Base-by-base conservation (phyloP, 2,888 invertebrate genomes). In the Papilio elwesi region DNA sequence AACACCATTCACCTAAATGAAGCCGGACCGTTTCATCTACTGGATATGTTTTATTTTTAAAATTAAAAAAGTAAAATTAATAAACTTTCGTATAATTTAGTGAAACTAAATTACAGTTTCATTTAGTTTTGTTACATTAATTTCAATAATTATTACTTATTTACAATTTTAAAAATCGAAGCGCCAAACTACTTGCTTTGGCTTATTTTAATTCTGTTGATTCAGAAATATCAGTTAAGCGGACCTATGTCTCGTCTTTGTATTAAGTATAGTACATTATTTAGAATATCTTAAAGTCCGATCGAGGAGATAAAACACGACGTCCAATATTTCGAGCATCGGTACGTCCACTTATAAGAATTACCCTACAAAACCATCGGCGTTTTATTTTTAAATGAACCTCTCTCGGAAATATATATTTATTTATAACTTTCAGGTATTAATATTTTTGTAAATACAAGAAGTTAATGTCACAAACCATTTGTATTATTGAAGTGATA, bases 231-330 rank as follows among this genome's bases (percentile, higher is more conserved):
- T 43, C 9, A 43, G 43, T 4, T 9, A 43, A 9, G 43, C 6
- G 8, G 8, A 43, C 6, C 43, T 43, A 9, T 43, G 43, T 0
- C 43, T 43, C 43, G 0, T 43, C 6, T 43, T 43, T 43, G 9
- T 9, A 43, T 6, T 6, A 26, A 26, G 26, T 26, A 9, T 43
- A 6, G 43, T 43, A 43, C 36, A n/a, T 38, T 38, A 59, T 26
- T 26, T 26, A 59, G n/a, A 59, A 59, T 59, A 59, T 38, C 59
- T 38, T n/a, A 43, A 59, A 38, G n/a, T n/a, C 38, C 59, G 59
- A 59, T 38, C n/a, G 9, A 59, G 13, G 5, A 13, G 59, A 59
- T 59, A 59, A 38, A 6, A 13, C 59, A 59, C 59, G 59, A 8
- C 38, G n/a, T 38, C 59, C 8, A n/a, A 59, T n/a, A 59, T n/a